Base-by-base conservation (phyloP, 1,140 invertebrate species). In the Sesamia nonagrioides region DNA sequence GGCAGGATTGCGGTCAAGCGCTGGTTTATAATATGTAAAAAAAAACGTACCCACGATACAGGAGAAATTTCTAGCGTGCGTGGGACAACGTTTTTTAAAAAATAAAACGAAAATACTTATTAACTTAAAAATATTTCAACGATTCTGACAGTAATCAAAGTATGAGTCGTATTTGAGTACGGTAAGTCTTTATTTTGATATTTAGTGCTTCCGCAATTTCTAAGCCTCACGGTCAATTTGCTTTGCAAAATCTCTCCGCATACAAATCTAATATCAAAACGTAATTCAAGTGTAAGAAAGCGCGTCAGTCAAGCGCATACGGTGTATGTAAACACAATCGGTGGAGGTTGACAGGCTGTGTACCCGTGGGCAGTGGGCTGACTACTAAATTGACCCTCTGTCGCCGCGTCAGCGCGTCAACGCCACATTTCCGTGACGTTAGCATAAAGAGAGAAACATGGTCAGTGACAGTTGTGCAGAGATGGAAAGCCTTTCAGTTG, bases 291-390 rank as follows among this genome's bases (percentile, higher is more conserved):
- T 71, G 21, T 35, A 54, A 71, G 68, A 71, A 71, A 71, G 68
- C 45, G 18, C 45, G 66, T 69, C 66, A 69, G 42, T 69, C 42
- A 69, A 52, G 52, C 21, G 52, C 33, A 9, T 18, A 72, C 27
- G 37, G 18, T 21, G 56, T 74, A 58, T 74, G 54, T 74, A 74
- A 74, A 74, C 54, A 74, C 52, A 74, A 74, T 74, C 71, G 52
- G 50, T 35, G 18, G 52, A 74, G 71, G 35, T 45, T 74, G 71
- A 45, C 71, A 45, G 68, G 21, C 66, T 73, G 52, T 17, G 52
- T 58, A 35, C 37, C n/a, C n/a, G n/a, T n/a, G 35, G 52, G 66
- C 54, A 27, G 6, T 40, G 21, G 15, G 40, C 71, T 74, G 71
- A 74, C 71, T 45, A 40, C 18, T 45, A 74, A 71, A 74, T 58